phyloP scores from a whole-genome alignment of 2,888 invertebrate species.

The Patella ulyssiponensis region DNA sequence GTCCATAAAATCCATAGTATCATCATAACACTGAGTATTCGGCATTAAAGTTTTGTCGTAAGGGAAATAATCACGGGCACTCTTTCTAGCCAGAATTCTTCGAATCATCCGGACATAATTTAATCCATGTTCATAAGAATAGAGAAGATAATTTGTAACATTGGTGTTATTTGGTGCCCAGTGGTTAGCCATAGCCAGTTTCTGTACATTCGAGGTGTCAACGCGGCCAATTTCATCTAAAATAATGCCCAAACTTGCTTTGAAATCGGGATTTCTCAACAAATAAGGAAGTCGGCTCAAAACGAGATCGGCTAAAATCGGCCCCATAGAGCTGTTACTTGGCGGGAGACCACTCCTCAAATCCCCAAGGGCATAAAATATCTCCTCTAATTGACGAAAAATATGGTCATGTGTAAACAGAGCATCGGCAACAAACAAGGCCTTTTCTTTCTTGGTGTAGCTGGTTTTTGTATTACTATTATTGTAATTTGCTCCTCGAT shows the following conservation, averaged over 20 bases:
- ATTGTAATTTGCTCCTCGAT: background rate
- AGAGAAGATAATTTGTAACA: background rate
- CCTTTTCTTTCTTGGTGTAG: background rate
- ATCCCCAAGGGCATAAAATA: background rate
- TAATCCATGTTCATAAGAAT: slow-evolving; percentile 13
- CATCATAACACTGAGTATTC: slow-evolving; percentile 40
- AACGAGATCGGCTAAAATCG: slow-evolving; percentile 1
- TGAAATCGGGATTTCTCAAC: slow-evolving; percentile 22
- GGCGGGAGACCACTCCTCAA: background rate
- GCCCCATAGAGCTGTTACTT: background rate
- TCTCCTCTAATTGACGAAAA: background rate
- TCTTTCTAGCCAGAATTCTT: slow-evolving; percentile 22
- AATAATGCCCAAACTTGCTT: slow-evolving; percentile 19
- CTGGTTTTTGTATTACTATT: background rate
- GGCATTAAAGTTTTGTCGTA: slow-evolving; percentile 31
- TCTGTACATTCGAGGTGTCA: slow-evolving; percentile 16
- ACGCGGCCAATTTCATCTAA: slow-evolving; percentile 30
- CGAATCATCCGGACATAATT: slow-evolving; percentile 12
- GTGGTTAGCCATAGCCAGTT: background rate
- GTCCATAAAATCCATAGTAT: slow-evolving; percentile 42
- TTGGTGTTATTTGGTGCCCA: background rate
- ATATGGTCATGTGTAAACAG: background rate
- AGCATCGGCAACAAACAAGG: background rate
- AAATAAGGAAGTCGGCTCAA: slow-evolving; percentile 23
- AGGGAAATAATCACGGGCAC: slow-evolving; percentile 32